phyloP scores from a whole-genome alignment of 35 echinoderm and acorn worm species.

The Lytechinus variegatus region DNA sequence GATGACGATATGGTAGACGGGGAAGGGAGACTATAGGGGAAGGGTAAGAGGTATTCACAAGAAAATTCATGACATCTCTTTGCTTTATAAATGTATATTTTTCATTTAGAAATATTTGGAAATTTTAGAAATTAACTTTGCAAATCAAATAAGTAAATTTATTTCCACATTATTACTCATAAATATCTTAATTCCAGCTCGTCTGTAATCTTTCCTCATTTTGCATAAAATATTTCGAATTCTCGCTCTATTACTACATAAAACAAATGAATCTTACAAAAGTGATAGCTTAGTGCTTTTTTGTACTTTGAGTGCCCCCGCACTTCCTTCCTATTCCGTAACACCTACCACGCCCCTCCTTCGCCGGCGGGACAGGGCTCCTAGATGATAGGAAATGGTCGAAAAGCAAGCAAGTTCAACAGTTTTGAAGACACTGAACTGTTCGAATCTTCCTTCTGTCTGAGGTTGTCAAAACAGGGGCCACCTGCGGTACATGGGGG shows the following conservation, averaged over 20 bases:
- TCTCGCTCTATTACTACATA: not conserved
- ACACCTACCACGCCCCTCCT: not conserved
- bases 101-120: not conserved
- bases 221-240: not conserved
- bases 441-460: not conserved
- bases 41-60: too few relatives aligned
- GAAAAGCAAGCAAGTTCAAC: not conserved
- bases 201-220: not conserved
- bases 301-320: not conserved
- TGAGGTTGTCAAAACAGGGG: too few relatives aligned
- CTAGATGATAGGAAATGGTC: not conserved
- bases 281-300: not conserved
- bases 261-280: not conserved
- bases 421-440: not conserved
- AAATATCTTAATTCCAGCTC: too few relatives aligned
- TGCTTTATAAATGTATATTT: too few relatives aligned
- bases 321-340: not conserved
- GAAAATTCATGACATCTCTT: too few relatives aligned
- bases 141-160: too few relatives aligned
- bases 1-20: too few relatives aligned
- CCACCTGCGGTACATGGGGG: too few relatives aligned
- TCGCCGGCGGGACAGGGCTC: not conserved
- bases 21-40: too few relatives aligned
- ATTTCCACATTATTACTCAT: too few relatives aligned
- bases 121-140: too few relatives aligned